Conservation (phyloP, 1,140 invertebrate genomes). For the Psix sp. region DNA sequence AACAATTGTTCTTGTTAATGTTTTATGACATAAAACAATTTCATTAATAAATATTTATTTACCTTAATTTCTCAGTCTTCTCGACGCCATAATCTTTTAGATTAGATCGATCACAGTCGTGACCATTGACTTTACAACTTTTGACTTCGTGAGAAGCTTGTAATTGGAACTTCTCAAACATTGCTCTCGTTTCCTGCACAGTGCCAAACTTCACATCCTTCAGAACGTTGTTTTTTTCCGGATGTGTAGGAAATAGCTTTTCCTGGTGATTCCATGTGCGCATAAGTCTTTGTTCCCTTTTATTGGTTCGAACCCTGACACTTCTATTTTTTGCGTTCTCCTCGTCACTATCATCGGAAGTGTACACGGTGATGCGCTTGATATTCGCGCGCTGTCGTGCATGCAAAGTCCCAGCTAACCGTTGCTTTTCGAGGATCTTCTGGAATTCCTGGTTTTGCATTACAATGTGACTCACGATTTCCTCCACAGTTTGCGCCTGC, state of each 20-base stretch:
- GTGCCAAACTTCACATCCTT: conserved; percentile 31
- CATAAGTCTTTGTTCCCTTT: conserved; percentile 37
- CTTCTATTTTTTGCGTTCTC: conserved; percentile 69
- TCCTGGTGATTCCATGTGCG: conserved; percentile 20
- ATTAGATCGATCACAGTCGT: no score
- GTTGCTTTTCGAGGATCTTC: conserved; percentile 84
- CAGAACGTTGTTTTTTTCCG: not conserved
- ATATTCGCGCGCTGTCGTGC: conserved; percentile 78
- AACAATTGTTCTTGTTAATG: no score
- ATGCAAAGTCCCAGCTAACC: conserved; percentile 77
- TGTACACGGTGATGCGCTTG: conserved; percentile 67
- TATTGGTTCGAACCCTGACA: conserved; percentile 5
- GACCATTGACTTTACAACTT: conserved; percentile 67
- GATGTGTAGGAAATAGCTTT: not conserved
- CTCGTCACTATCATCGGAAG: conserved; percentile 76
- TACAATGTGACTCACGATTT: conserved; percentile 88
- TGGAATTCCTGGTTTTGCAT: conserved; percentile 91
- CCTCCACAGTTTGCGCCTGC: conserved; percentile 81
- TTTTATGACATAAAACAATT: no score
- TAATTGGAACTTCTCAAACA: conserved; percentile 69
- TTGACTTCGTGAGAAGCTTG: conserved; percentile 70
- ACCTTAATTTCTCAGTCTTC: no score
- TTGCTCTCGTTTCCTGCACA: conserved; percentile 64
- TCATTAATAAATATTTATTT: no score
- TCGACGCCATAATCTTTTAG: no score